Percentiles rank a stretch among this genome's conserved stretches.
Evolutionary conservation across 2,797 vertebrate genomes (phyloP).

Genomic region (Melanotaenia trifasciata): DNA sequence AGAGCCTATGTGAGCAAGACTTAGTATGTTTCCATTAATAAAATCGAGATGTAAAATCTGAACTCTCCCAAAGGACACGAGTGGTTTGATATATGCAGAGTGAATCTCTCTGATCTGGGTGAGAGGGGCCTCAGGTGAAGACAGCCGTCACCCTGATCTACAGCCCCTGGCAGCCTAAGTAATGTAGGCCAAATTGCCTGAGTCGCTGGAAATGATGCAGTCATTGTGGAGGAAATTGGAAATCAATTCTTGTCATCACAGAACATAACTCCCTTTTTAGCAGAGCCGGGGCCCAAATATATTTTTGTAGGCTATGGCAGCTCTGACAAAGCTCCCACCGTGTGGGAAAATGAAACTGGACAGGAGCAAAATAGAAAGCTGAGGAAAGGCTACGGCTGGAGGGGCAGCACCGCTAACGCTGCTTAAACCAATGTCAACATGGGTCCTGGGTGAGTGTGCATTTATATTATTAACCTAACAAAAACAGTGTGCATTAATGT

Average conservation of each 20-base stretch:
- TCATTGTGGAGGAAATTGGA: constrained; percentile 95
- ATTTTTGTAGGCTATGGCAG: constrained; percentile 62
- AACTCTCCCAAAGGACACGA: constrained; percentile 47
- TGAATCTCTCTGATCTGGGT: constrained; percentile 62
- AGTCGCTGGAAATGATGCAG: constrained; percentile 90
- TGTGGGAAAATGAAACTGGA: constrained; percentile 37
- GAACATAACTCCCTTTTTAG: constrained; percentile 87
- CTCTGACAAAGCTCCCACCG: constrained; percentile 40
- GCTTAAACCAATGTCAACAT: background rate
- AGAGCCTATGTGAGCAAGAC: background rate
- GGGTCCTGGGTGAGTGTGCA: constrained; percentile 1
- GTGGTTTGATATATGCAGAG: constrained; percentile 28
- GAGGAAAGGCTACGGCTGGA: constrained; percentile 19
- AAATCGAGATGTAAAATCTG: constrained; percentile 15
- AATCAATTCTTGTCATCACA: constrained; percentile 96
- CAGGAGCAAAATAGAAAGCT: constrained; percentile 40
- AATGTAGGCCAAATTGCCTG: constrained; percentile 91
- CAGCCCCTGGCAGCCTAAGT: constrained; percentile 81
- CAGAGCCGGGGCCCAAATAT: constrained; percentile 64
- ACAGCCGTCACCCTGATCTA: constrained; percentile 91
- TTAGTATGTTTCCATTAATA: constrained; percentile 17
- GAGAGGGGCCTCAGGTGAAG: constrained; percentile 82
- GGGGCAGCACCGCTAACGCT: background rate
- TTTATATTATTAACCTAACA: constrained; percentile 12
- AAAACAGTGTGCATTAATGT: constrained; percentile 29